phyloP scores from a whole-genome alignment of 1,140 invertebrate genomes.

The Arctopsyche grandis region DNA sequence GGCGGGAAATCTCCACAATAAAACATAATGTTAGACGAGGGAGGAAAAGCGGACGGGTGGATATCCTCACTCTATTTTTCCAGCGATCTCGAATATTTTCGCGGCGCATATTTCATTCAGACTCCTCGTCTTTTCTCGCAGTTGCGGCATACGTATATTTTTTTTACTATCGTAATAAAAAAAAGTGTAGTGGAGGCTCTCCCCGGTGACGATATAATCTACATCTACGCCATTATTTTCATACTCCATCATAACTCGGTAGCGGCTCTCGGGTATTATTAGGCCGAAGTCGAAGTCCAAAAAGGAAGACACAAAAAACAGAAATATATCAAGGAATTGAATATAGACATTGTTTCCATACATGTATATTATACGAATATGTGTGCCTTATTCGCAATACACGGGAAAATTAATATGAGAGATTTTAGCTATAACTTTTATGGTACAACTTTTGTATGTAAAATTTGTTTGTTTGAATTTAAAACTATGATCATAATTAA shows the following conservation, averaged over 20 bases:
- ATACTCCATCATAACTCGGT: conserved; percentile 24
- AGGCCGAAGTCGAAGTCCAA: neutral
- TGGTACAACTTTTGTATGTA: too few relatives aligned
- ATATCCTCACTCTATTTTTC: conserved; percentile 33
- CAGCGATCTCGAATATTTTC: conserved; percentile 18
- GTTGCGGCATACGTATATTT: conserved; percentile 15
- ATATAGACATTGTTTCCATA: neutral
- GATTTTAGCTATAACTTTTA: too few relatives aligned
- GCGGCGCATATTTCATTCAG: conserved; percentile 31
- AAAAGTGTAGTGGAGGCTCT: neutral
- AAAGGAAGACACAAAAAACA: neutral
- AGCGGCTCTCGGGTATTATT: neutral
- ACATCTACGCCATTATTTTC: conserved; percentile 34
- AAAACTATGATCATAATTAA: too few relatives aligned
- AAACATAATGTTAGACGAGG: conserved; percentile 12
- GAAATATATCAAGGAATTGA: neutral
- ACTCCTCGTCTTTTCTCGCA: conserved; percentile 18
- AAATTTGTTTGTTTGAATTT: too few relatives aligned
- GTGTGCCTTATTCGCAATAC: too few relatives aligned
- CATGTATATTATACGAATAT: too few relatives aligned
- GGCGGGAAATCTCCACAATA: conserved; percentile 16
- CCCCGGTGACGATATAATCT: conserved; percentile 34
- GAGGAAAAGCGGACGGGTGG: neutral
- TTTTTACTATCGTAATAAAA: conserved; percentile 24
- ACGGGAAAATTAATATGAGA: too few relatives aligned